phyloP scores from a whole-genome alignment of 2,888 invertebrate genomes.

The Anticlea derivata region DNA sequence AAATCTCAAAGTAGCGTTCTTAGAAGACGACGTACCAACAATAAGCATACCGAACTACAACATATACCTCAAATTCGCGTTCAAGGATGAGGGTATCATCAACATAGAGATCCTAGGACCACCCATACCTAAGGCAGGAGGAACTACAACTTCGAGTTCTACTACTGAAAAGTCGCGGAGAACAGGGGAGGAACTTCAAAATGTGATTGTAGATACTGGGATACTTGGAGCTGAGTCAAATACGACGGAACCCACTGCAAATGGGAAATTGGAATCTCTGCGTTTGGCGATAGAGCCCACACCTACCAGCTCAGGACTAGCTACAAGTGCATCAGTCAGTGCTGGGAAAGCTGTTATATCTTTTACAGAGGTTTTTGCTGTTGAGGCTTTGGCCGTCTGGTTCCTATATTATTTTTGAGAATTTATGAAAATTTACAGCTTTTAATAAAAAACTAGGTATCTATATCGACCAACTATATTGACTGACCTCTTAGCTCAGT shows the following conservation, averaged over 20 bases:
- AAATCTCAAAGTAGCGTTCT: not conserved
- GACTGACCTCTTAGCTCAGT: too few relatives aligned
- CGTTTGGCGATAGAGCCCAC: not conserved
- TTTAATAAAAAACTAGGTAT: too few relatives aligned
- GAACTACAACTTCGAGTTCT: too few relatives aligned
- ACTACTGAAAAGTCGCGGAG: not conserved
- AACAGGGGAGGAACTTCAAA: not conserved
- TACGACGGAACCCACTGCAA: too few relatives aligned
- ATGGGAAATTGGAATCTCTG: not conserved
- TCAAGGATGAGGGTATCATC: not conserved
- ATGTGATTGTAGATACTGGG: too few relatives aligned
- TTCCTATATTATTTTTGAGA: not conserved
- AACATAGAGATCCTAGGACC: not conserved
- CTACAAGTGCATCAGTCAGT: not conserved
- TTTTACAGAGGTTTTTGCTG: not conserved
- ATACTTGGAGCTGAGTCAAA: too few relatives aligned
- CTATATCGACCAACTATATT: too few relatives aligned
- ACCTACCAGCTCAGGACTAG: not conserved
- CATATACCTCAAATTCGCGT: conserved; percentile 9
- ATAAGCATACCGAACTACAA: not conserved
- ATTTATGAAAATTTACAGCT: not conserved
- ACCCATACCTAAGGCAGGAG: not conserved
- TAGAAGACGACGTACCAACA: not conserved
- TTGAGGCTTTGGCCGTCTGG: not conserved
- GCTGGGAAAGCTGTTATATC: not conserved